phyloP scores from a whole-genome alignment of 1,140 invertebrate genomes.

The Procambarus clarkii region DNA sequence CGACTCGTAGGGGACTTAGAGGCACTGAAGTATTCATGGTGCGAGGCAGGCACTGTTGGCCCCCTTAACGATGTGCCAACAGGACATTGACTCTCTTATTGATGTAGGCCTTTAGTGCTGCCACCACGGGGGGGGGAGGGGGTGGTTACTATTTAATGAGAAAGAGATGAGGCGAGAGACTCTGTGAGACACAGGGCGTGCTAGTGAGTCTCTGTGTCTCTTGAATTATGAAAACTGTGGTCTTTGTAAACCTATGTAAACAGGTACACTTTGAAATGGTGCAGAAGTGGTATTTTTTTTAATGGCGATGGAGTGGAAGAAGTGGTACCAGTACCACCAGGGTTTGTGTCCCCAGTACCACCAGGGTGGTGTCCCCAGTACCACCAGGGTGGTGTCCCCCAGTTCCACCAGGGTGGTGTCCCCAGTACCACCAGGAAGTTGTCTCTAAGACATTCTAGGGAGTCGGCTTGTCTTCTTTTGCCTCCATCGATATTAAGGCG shows the following conservation, averaged over 20 bases:
- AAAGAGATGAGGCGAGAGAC: background rate
- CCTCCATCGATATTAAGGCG: no score
- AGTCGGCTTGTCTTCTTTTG: no score
- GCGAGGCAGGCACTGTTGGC: background rate
- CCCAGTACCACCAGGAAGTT: no score
- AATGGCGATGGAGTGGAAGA: no score
- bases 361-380: no score
- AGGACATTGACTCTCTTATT: slow-evolving; percentile 5
- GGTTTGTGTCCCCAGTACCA: no score
- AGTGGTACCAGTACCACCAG: no score
- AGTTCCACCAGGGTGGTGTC: no score
- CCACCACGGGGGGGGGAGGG: background rate
- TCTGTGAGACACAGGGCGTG: background rate
- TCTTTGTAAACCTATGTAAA: background rate
- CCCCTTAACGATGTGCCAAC: background rate
- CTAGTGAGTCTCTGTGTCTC: background rate
- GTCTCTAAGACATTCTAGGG: no score
- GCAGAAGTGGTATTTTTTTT: background rate
- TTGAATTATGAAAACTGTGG: background rate
- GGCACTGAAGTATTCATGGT: slow-evolving; percentile 13
- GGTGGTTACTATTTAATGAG: background rate
- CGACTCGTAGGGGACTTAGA: slow-evolving; percentile 1
- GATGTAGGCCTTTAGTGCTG: background rate
- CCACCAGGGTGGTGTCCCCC: no score
- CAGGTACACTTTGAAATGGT: background rate